A percentile compares a stretch with the other conserved stretches of the same genome.
These are phyloP conservation scores for Adelosebastes latens DNA, from an alignment of 2,797 vertebrate species.

Conservation along the genomic window DNA sequence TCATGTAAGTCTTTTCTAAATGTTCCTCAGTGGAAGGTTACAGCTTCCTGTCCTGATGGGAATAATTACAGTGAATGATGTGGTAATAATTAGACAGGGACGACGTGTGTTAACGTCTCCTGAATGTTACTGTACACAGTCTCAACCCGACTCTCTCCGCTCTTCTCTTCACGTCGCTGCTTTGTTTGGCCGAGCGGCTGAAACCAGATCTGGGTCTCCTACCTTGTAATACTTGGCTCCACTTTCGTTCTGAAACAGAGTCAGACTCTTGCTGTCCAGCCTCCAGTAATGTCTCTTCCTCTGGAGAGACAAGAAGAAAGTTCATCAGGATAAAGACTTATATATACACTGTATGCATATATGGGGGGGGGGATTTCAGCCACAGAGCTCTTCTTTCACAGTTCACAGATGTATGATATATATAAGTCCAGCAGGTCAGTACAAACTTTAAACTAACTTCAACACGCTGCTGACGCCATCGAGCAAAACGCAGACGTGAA, in stretches of 20 bases:
- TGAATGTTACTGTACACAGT: background rate
- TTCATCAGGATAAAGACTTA: background rate
- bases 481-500: background rate
- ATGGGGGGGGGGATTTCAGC: no score
- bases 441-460: background rate
- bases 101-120: background rate
- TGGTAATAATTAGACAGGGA: background rate
- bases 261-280: constrained; percentile 85
- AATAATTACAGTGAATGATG: background rate
- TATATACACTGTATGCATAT: no score
- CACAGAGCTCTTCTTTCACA: no score
- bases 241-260: constrained; percentile 84
- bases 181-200: constrained; percentile 21
- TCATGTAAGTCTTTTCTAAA: background rate
- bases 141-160: constrained; percentile 9
- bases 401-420: no score
- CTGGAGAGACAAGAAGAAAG: constrained; percentile 50
- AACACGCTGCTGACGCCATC: background rate
- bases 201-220: constrained; percentile 51
- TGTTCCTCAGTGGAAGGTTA: background rate
- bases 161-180: background rate
- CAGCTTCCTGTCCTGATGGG: background rate
- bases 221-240: constrained; percentile 87
- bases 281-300: constrained; percentile 88
- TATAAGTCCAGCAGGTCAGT: no score